These are phyloP conservation scores for Chouioia cunea DNA, from an alignment of 2,888 invertebrate genomes.

Conservation along the genomic window DNA sequence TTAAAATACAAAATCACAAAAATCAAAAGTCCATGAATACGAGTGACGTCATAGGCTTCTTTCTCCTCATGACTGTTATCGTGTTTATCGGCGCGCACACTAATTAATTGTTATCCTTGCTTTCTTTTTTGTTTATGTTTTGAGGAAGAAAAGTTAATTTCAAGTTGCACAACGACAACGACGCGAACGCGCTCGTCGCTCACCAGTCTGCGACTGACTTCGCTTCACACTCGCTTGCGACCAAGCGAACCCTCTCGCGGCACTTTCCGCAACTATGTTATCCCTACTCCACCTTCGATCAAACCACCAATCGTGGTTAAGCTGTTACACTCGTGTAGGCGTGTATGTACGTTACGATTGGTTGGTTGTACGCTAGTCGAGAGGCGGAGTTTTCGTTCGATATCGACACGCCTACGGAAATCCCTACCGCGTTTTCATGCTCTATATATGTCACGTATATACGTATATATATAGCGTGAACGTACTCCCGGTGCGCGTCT, in stretches of 20 bases:
- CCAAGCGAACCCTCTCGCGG: constrained; percentile 64
- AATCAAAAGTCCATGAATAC: background rate
- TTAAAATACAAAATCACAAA: background rate
- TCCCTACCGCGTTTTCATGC: no score
- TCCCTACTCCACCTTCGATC: no score
- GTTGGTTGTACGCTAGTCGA: background rate
- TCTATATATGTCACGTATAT: no score
- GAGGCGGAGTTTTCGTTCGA: constrained; percentile 2
- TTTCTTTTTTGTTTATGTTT: no score
- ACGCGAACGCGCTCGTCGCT: constrained; percentile 58
- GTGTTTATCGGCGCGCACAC: background rate
- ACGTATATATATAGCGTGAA: no score
- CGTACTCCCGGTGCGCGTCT: no score
- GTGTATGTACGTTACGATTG: background rate
- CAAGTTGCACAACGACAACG: constrained; percentile 8
- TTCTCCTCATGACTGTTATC: constrained; percentile 47
- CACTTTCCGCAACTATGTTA: constrained; percentile 70
- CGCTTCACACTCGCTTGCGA: constrained; percentile 61
- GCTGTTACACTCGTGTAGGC: no score
- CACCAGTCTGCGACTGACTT: constrained; percentile 69
- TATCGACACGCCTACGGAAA: background rate
- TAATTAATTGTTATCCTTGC: no score
- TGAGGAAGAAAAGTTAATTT: background rate
- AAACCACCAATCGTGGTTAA: no score
- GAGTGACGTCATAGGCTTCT: constrained; percentile 26